Percentiles rank a stretch among this genome's conserved stretches.
Conservation (phyloP, 2,888 invertebrate genomes). For the Mimas tiliae region DNA sequence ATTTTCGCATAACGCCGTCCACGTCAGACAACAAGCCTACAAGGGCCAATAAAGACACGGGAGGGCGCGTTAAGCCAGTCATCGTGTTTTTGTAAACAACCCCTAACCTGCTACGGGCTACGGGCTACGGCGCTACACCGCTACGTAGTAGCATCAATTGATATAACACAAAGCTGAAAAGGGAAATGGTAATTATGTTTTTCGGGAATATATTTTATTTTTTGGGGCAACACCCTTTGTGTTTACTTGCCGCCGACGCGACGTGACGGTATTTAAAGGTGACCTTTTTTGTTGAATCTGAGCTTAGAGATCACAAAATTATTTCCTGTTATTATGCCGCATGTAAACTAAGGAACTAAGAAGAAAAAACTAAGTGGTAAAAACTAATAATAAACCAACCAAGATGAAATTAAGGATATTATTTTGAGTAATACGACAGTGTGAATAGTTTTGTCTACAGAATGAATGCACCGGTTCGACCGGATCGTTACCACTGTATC, state of each 20-base stretch:
- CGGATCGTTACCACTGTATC: no score
- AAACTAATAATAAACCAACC: no score
- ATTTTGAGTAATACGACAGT: no score
- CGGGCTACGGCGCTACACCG: slow-evolving; percentile 40
- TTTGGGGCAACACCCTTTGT: slow-evolving; percentile 18
- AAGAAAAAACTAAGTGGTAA: no score
- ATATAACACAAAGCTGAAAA: slow-evolving; percentile 31
- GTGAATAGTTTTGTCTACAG: no score
- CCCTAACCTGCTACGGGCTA: slow-evolving; percentile 48
- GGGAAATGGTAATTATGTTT: slow-evolving; percentile 32
- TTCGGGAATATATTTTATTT: slow-evolving; percentile 32
- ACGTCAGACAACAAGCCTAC: slow-evolving; percentile 66
- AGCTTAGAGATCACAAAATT: not conserved
- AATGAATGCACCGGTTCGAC: no score
- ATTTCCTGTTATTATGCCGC: no score
- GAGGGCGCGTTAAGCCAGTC: slow-evolving; percentile 74
- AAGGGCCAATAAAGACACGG: slow-evolving; percentile 71
- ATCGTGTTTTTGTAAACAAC: slow-evolving; percentile 81
- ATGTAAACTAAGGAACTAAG: no score
- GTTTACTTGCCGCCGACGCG: slow-evolving; percentile 15
- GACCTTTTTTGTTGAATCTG: not conserved
- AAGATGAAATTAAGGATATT: no score
- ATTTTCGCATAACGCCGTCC: slow-evolving; percentile 47
- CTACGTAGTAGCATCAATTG: slow-evolving; percentile 40
- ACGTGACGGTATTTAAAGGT: slow-evolving; percentile 2